Percentiles rank a stretch among this genome's conserved stretches.
These are phyloP conservation scores for Riptortus pedestris DNA, from an alignment of 1,140 invertebrate species.

Conservation along the genomic window DNA sequence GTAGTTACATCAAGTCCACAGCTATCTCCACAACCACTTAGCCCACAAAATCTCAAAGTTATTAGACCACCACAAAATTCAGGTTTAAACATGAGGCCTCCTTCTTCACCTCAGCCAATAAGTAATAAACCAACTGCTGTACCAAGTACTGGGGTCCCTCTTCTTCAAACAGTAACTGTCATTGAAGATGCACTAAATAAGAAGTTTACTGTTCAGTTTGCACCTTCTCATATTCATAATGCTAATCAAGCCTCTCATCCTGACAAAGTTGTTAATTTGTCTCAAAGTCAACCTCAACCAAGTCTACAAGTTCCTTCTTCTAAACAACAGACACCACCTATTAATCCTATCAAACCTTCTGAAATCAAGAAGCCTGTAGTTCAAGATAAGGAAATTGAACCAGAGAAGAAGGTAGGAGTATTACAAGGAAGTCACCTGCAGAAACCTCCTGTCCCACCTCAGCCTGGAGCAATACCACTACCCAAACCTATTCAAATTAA, in stretches of 20 bases:
- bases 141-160: background rate
- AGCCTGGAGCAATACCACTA: background rate
- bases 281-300: conserved; percentile 13
- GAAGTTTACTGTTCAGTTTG: background rate
- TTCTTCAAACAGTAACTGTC: background rate
- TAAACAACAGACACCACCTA: background rate
- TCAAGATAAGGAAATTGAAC: background rate
- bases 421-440: no score
- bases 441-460: background rate
- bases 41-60: conserved; percentile 26
- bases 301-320: conserved; percentile 1
- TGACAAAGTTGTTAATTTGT: conserved; percentile 21
- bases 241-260: conserved; percentile 21
- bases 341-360: background rate
- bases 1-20: background rate
- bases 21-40: conserved; percentile 13
- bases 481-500: background rate
- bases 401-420: no score
- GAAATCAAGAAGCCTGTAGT: background rate
- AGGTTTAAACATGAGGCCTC: background rate
- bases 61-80: background rate
- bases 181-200: background rate
- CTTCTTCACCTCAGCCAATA: background rate
- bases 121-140: background rate
- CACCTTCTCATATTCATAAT: background rate